These are phyloP conservation scores for Chelonus formosanus DNA, from an alignment of 2,888 invertebrate genomes.

Conservation along the genomic window DNA sequence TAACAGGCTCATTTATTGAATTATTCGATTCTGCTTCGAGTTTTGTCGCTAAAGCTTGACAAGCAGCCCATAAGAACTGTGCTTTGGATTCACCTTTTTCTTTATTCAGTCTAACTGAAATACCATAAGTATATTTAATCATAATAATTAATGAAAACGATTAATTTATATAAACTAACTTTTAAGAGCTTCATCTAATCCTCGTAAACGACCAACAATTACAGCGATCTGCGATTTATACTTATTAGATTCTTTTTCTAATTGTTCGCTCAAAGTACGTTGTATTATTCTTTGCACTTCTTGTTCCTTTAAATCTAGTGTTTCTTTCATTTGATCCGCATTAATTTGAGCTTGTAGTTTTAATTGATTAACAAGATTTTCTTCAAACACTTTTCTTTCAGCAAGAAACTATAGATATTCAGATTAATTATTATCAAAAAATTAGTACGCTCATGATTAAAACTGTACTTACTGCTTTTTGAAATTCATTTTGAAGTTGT, in stretches of 20 bases:
- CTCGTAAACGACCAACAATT: conserved; percentile 78
- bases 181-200: conserved; percentile 79
- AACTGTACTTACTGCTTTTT: not conserved
- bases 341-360: conserved; percentile 88
- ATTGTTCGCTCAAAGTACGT: conserved; percentile 73
- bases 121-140: conserved; percentile 4
- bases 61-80: conserved; percentile 93
- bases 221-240: conserved; percentile 78
- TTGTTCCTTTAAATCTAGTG: conserved; percentile 71
- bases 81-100: conserved; percentile 81
- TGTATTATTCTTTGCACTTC: conserved; percentile 67
- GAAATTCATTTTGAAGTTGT: conserved; percentile 73
- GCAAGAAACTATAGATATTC: conserved; percentile 69
- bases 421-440: not conserved
- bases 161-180: conserved; percentile 65
- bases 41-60: conserved; percentile 84
- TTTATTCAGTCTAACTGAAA: conserved; percentile 74
- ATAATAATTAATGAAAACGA: not conserved
- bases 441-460: not conserved
- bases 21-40: conserved; percentile 73
- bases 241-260: conserved; percentile 73
- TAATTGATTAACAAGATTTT: conserved; percentile 78
- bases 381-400: conserved; percentile 71
- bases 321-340: conserved; percentile 80
- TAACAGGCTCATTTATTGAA: conserved; percentile 68